Base-by-base conservation (phyloP, 2,113 vertebrate species). In the Collichthys lucidus region DNA sequence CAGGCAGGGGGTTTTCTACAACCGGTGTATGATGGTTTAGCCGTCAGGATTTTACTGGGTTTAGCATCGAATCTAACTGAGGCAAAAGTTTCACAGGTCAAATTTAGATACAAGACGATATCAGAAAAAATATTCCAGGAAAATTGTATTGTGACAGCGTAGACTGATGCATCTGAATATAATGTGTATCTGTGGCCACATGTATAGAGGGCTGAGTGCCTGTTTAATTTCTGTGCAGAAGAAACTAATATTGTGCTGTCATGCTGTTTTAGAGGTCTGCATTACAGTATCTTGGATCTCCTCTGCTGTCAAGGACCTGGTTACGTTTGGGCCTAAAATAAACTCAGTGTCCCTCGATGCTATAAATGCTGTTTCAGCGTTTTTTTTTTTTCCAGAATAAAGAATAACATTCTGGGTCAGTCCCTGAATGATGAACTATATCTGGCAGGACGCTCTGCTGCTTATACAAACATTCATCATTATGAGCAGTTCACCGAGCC, bases 341-440 rank as follows among this genome's bases (percentile, higher is more conserved):
- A 42, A 62, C 3, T 20, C n/a, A 1, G 64, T 12, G 53, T 80
- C 79, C 35, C 66, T 42, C 35, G n/a, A 71, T 66, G 60, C 62
- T 63, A 26, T 53, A 71, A 71, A 35, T 64, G 4, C 67, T 46
- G 42, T 35, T 50, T 56, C 76, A 62, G 66, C 7, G 2, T 1
- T 40, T 3, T 2, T 6, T 62, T 31, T 35, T 35, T 2, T 6
- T 57, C 19, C 9, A 11, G 14, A 73, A 57, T 49, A 63, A 42
- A 50, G 35, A 61, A 29, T 11, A 19, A 26, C 17, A 69, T 81
- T 81, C 85, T 81, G 82, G 68, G 73, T 78, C 77, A 74, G 59
- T 42, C 53, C 7, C 53, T 82, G 82, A 71, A 66, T 84, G 53
- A 77, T 74, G 44, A 72, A 79, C 8, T 3, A 12, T 52, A 5